These are phyloP conservation scores for Gobiocypris rarus DNA, from an alignment of 2,113 vertebrate genomes.

Conservation along the genomic window DNA sequence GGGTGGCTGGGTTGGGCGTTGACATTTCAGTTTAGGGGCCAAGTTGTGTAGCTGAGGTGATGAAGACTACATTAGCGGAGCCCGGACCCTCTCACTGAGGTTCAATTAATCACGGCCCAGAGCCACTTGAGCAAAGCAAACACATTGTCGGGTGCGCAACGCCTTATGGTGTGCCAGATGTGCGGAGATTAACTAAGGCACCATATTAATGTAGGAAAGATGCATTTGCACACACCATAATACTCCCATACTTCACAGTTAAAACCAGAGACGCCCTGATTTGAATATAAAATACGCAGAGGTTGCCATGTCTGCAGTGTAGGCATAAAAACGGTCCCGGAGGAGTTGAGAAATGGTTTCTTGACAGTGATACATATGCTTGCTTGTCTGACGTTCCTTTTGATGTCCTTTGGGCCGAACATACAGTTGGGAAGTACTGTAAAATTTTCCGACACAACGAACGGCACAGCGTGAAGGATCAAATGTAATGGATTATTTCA, in stretches of 20 bases:
- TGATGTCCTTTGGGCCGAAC: conserved; percentile 15
- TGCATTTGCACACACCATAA: conserved; percentile 22
- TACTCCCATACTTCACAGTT: conserved; percentile 33
- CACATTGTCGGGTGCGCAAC: conserved; percentile 38
- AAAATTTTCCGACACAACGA: conserved; percentile 24
- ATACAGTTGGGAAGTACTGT: conserved; percentile 20
- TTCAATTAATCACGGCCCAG: conserved; percentile 48
- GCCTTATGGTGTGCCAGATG: conserved; percentile 54
- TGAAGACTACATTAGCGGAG: conserved; percentile 36
- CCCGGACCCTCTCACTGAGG: conserved; percentile 21
- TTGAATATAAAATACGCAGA: conserved; percentile 40
- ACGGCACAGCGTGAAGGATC: conserved; percentile 42
- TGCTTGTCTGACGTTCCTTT: not conserved
- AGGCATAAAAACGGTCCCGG: conserved; percentile 9
- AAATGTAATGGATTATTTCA: conserved; percentile 50
- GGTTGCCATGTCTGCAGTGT: not conserved
- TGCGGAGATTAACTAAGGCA: conserved; percentile 48
- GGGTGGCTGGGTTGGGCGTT: not conserved
- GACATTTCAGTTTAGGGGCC: conserved; percentile 36
- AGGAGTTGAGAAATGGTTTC: conserved; percentile 14
- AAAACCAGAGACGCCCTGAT: conserved; percentile 26
- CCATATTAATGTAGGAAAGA: conserved; percentile 43
- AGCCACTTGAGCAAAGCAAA: conserved; percentile 50
- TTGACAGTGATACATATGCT: conserved; percentile 34
- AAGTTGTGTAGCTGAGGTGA: conserved; percentile 13